A percentile compares a stretch with the other conserved stretches of the same genome.
Conservation (phyloP, 2,113 vertebrate genomes). For the Anolis carolinensis region DNA sequence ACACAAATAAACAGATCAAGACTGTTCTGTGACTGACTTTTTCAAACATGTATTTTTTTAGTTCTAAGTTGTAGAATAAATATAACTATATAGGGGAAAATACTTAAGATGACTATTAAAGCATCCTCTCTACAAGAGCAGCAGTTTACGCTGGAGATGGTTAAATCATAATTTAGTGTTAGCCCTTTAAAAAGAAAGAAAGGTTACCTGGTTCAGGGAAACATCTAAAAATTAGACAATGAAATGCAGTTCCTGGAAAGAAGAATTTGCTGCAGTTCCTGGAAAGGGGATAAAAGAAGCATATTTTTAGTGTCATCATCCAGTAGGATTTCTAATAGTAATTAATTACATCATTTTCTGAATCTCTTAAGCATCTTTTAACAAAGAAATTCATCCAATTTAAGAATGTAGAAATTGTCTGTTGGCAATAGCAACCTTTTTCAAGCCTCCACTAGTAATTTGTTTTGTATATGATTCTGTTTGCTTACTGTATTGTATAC, state of each 20-base stretch:
- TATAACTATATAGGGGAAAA: conserved; percentile 49
- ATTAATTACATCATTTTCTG: background rate
- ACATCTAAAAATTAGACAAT: background rate
- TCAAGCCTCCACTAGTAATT: no score
- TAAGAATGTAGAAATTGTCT: background rate
- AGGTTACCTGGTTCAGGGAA: conserved; percentile 2
- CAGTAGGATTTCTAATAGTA: background rate
- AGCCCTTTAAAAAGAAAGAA: conserved; percentile 40
- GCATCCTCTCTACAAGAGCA: conserved; percentile 1
- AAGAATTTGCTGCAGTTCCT: background rate
- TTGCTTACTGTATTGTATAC: no score
- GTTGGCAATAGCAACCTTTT: no score
- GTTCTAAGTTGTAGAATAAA: conserved; percentile 15
- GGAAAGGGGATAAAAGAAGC: conserved; percentile 1
- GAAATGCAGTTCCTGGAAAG: background rate
- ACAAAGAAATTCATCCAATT: background rate
- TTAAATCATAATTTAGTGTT: conserved; percentile 30
- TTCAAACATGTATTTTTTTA: conserved; percentile 50
- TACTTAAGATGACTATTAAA: conserved; percentile 32
- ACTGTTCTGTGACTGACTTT: conserved; percentile 43
- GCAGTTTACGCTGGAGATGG: conserved; percentile 31
- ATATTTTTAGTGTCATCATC: background rate
- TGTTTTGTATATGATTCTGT: no score
- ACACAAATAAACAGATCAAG: background rate
- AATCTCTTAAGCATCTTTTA: background rate